A percentile compares a stretch with the other conserved stretches of the same genome.
Conservation (phyloP, 2,113 vertebrate genomes). For the Gymnorhina tibicen region DNA sequence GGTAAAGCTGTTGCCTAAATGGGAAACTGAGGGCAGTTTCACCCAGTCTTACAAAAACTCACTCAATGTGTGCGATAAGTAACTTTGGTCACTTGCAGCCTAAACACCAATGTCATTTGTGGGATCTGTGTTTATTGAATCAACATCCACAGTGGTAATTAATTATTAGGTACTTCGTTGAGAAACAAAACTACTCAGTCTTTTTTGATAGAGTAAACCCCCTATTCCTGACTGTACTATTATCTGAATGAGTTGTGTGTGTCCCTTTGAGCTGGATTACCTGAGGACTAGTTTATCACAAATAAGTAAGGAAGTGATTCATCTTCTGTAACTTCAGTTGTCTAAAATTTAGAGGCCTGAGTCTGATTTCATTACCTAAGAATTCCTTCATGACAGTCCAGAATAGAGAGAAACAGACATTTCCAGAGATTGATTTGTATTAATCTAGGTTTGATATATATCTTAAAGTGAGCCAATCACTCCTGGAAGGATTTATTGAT, state of each 20-base stretch:
- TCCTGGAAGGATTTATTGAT: not conserved
- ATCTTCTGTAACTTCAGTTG: not conserved
- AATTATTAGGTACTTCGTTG: not conserved
- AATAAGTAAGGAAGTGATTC: not conserved
- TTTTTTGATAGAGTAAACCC: not conserved
- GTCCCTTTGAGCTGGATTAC: not conserved
- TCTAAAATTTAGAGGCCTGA: not conserved
- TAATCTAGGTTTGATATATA: not conserved
- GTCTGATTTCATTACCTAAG: not conserved
- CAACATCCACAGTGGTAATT: not conserved
- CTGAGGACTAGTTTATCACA: not conserved
- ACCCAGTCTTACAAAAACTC: not conserved
- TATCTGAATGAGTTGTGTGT: not conserved
- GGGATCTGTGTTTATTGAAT: not conserved
- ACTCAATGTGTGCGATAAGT: not conserved
- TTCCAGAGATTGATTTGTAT: not conserved
- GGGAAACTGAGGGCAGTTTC: not conserved
- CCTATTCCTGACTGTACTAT: not conserved
- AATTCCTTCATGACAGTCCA: not conserved
- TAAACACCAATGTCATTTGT: not conserved
- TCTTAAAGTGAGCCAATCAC: not conserved
- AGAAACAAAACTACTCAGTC: not conserved
- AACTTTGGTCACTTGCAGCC: not conserved
- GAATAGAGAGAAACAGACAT: not conserved
- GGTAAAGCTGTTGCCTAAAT: not conserved